Evolutionary conservation across 2,113 vertebrate species (phyloP).

Genomic region (Neogale vison): DNA sequence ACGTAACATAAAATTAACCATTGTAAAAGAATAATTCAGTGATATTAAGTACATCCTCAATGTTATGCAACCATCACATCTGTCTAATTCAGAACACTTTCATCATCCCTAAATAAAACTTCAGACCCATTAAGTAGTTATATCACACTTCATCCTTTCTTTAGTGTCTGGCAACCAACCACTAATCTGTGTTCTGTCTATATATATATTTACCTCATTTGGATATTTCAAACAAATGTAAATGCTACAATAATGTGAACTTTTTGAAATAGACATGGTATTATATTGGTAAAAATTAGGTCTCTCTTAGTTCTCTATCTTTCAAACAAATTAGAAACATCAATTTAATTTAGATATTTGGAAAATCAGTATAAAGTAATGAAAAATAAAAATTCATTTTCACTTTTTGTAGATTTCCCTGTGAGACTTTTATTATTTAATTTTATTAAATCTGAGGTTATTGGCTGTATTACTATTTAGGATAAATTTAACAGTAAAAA

Average conservation of each 20-base stretch:
- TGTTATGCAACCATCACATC: background rate
- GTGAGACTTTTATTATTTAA: background rate
- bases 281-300: background rate
- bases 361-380: background rate
- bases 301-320: background rate
- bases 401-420: background rate
- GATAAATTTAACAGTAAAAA: background rate
- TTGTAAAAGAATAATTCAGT: background rate
- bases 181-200: background rate
- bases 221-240: background rate
- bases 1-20: background rate
- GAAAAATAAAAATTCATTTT: background rate
- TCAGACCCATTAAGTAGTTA: background rate
- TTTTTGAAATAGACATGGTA: background rate
- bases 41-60: background rate
- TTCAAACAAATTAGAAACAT: background rate
- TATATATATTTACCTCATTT: background rate
- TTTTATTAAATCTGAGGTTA: background rate
- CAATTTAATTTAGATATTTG: background rate
- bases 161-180: background rate
- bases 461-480: background rate
- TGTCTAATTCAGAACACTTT: background rate
- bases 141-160: background rate
- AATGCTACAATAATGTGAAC: background rate
- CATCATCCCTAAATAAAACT: background rate